These are phyloP conservation scores for Martes martes DNA, from an alignment of 2,113 vertebrate genomes.

Conservation along the genomic window DNA sequence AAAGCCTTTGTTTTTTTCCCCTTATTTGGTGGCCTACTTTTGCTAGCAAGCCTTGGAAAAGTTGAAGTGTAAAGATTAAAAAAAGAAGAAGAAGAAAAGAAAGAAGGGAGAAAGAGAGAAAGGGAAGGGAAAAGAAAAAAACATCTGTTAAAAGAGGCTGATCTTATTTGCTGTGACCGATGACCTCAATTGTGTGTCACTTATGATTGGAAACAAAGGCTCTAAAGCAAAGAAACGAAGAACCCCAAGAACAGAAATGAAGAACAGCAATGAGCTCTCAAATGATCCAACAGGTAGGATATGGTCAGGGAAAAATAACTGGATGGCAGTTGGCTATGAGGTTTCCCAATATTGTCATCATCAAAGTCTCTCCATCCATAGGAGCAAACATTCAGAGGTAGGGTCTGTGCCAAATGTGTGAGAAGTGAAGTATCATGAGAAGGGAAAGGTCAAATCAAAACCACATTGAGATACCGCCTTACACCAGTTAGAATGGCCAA, in stretches of 20 bases:
- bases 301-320: background rate
- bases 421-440: background rate
- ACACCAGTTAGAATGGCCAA: too few species aligned
- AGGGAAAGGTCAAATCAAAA: background rate
- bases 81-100: background rate
- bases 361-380: background rate
- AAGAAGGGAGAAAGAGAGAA: background rate
- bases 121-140: too few species aligned
- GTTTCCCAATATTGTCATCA: background rate
- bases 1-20: slow-evolving; percentile 46
- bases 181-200: background rate
- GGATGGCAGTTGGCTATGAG: background rate
- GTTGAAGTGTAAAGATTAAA: slow-evolving; percentile 63
- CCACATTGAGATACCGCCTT: too few species aligned
- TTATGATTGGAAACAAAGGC: background rate
- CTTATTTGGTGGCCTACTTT: slow-evolving; percentile 76
- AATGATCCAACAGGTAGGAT: background rate
- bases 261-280: background rate
- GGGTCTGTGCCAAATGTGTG: background rate
- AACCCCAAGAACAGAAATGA: background rate
- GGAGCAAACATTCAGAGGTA: background rate
- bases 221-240: slow-evolving; percentile 24
- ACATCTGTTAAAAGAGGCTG: background rate
- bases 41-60: slow-evolving; percentile 55
- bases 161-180: background rate